Percentiles rank a stretch among this genome's conserved stretches.
phyloP scores from a whole-genome alignment of 2,888 invertebrate genomes.

The Campaea margaritaria region DNA sequence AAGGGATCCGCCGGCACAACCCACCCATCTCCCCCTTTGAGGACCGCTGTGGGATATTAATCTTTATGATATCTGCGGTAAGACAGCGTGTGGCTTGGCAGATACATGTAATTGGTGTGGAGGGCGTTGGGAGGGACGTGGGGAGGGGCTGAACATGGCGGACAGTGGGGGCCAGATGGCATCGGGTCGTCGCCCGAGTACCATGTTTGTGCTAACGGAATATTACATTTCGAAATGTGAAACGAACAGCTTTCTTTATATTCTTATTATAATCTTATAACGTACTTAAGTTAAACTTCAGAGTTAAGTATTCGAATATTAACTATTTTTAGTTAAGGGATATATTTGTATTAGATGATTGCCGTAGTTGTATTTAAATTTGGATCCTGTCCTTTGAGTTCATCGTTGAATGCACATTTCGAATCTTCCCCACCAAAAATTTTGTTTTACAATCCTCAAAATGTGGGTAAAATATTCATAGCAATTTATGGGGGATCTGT shows the following conservation, averaged over 20 bases:
- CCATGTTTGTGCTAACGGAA: constrained; percentile 53
- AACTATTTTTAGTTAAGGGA: too few relatives aligned
- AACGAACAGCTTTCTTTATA: constrained; percentile 18
- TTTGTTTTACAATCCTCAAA: constrained; percentile 1
- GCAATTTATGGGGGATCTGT: constrained; percentile 24
- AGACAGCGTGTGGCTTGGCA: constrained; percentile 70
- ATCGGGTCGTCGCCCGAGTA: constrained; percentile 58
- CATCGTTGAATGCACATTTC: too few relatives aligned
- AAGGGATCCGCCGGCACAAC: constrained; percentile 73
- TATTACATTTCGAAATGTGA: constrained; percentile 30
- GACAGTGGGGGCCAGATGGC: constrained; percentile 79
- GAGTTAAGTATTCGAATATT: too few relatives aligned
- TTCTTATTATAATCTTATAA: constrained; percentile 5
- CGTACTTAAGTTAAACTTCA: neutral
- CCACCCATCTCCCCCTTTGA: constrained; percentile 63
- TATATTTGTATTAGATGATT: too few relatives aligned
- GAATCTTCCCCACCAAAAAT: neutral
- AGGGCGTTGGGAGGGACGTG: constrained; percentile 80
- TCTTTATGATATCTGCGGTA: constrained; percentile 72
- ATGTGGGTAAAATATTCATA: constrained; percentile 9
- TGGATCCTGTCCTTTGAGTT: too few relatives aligned
- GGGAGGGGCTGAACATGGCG: constrained; percentile 80
- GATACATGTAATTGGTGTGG: constrained; percentile 74
- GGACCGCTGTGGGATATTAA: constrained; percentile 65
- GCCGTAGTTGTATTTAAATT: too few relatives aligned